Conservation (phyloP, 2,113 vertebrate genomes). For the Cryptoleucopteryx plumbea region DNA sequence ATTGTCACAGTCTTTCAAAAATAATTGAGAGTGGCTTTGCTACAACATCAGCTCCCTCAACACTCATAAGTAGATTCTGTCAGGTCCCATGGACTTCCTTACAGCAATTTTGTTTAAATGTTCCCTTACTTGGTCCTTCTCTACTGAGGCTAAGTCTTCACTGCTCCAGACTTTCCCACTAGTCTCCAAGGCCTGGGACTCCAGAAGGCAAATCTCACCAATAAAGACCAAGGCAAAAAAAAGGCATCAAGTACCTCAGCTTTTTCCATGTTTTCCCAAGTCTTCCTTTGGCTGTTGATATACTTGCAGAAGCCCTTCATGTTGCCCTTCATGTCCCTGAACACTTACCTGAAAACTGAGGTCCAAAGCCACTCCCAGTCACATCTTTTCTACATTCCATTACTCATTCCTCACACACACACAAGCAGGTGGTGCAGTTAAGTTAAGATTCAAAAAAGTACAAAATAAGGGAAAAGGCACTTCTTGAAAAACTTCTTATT, state of each 20-base stretch:
- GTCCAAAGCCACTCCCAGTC: background rate
- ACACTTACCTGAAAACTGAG: background rate
- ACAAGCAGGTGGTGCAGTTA: background rate
- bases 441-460: background rate
- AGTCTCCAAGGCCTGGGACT: background rate
- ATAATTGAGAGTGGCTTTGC: background rate
- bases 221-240: background rate
- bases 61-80: background rate
- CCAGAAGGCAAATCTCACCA: background rate
- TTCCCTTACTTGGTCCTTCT: background rate
- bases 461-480: background rate
- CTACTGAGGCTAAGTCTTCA: background rate
- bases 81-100: background rate
- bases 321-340: background rate
- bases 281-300: background rate
- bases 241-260: background rate
- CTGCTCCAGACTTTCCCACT: background rate
- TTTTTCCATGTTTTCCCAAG: background rate
- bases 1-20: background rate
- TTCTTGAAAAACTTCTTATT: background rate
- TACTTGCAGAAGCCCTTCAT: background rate
- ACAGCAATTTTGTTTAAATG: background rate
- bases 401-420: background rate
- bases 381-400: background rate
- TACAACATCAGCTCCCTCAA: background rate